Evolutionary conservation across 2,888 invertebrate species (phyloP).

Genomic region (Drosophila pseudotakahashii): DNA sequence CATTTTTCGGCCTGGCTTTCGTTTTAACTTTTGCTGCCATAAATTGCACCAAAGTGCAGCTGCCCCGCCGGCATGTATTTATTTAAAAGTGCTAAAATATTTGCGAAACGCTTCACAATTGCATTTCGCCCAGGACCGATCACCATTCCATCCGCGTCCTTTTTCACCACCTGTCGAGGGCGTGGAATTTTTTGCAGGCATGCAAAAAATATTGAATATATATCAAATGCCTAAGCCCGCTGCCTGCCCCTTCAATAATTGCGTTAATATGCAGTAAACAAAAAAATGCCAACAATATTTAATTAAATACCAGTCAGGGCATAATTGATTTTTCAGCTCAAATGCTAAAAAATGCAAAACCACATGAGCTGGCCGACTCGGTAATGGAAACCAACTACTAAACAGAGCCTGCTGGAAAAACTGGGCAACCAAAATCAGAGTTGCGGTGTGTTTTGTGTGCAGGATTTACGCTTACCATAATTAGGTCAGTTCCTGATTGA

Average conservation of each 20-base stretch:
- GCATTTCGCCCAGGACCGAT: slow-evolving; percentile 41
- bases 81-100: slow-evolving; percentile 67
- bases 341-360: slow-evolving; percentile 27
- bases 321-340: slow-evolving; percentile 46
- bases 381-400: slow-evolving; percentile 52
- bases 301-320: slow-evolving; percentile 44
- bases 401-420: slow-evolving; percentile 23
- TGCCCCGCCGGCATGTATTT: slow-evolving; percentile 52
- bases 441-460: slow-evolving; percentile 42
- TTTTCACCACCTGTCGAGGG: slow-evolving; percentile 18
- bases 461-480: slow-evolving; percentile 37
- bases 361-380: slow-evolving; percentile 35
- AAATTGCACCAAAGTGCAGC: slow-evolving; percentile 66
- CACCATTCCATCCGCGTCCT: slow-evolving; percentile 1
- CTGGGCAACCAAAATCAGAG: slow-evolving; percentile 31
- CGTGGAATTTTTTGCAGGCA: neutral
- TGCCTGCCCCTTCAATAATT: slow-evolving; percentile 24
- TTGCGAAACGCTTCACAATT: slow-evolving; percentile 71
- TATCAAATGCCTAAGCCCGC: slow-evolving; percentile 27
- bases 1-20: slow-evolving; percentile 44
- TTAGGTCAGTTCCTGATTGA: slow-evolving; percentile 46
- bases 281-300: slow-evolving; percentile 43
- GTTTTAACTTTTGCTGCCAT: slow-evolving; percentile 67
- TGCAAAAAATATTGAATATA: slow-evolving; percentile 23
- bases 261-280: slow-evolving; percentile 30